phyloP scores from a whole-genome alignment of 1,140 invertebrate genomes.

The Euschistus heros region DNA sequence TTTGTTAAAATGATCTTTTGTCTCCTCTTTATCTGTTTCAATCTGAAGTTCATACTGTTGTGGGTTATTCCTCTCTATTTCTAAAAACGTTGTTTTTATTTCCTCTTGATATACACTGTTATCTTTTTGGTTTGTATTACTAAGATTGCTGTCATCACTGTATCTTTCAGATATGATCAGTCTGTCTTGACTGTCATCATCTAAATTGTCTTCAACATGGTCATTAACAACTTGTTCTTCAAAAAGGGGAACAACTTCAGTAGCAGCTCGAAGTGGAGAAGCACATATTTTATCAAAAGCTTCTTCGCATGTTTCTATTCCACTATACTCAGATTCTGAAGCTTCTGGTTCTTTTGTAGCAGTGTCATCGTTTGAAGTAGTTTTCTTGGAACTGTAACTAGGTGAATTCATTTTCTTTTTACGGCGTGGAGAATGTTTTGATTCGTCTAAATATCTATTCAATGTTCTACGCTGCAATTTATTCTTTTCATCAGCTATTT shows the following conservation, averaged over 20 bases:
- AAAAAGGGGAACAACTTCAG: slow-evolving; percentile 8
- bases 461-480: slow-evolving; percentile 8
- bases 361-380: background rate
- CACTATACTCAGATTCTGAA: background rate
- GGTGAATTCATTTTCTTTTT: background rate
- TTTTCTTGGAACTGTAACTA: background rate
- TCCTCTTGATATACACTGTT: slow-evolving; percentile 11
- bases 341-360: background rate
- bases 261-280: slow-evolving; percentile 17
- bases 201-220: slow-evolving; percentile 21
- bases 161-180: slow-evolving; percentile 39
- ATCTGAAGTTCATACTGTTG: slow-evolving; percentile 12
- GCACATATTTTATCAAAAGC: slow-evolving; percentile 23
- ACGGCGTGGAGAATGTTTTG: slow-evolving; percentile 7
- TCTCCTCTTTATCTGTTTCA: slow-evolving; percentile 17
- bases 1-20: slow-evolving; percentile 11
- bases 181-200: slow-evolving; percentile 32
- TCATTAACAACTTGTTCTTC: slow-evolving; percentile 4
- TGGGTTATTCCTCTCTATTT: slow-evolving; percentile 1
- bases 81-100: slow-evolving; percentile 7
- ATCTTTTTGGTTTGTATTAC: slow-evolving; percentile 18
- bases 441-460: slow-evolving; percentile 8
- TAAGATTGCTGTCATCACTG: slow-evolving; percentile 5
- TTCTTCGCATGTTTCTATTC: slow-evolving; percentile 25
- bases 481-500: slow-evolving; percentile 22